Conservation (phyloP, 92 coral and sea anemone genomes). For the Phenganax stokvisi region DNA sequence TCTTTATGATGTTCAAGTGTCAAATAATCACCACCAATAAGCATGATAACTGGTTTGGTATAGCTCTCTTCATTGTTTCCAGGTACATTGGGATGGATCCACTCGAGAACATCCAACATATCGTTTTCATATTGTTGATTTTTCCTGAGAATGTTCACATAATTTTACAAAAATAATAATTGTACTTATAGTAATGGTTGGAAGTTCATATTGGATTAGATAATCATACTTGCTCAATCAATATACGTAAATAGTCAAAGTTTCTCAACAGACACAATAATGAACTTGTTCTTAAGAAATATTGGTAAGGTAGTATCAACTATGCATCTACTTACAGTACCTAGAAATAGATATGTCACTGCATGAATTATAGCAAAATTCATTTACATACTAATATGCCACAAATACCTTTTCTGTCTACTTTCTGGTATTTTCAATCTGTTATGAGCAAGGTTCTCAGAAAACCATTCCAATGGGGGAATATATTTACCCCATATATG, state of each 20-base stretch:
- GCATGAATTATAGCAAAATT: too few species aligned
- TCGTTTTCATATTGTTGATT: slow-evolving; percentile 59
- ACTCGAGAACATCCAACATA: slow-evolving; percentile 50
- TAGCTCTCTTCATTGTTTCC: slow-evolving; percentile 33
- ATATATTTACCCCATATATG: slow-evolving; percentile 48
- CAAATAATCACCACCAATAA: slow-evolving; percentile 58
- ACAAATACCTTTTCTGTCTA: slow-evolving; percentile 50
- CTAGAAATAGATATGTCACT: too few species aligned
- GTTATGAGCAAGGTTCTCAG: slow-evolving; percentile 42
- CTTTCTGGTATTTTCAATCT: slow-evolving; percentile 42
- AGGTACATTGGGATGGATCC: slow-evolving; percentile 52
- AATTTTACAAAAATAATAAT: background rate
- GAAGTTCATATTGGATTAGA: too few species aligned
- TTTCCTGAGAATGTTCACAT: slow-evolving; percentile 48
- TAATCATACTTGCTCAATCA: too few species aligned
- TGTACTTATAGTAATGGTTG: background rate
- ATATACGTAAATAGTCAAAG: too few species aligned
- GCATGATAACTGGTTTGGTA: slow-evolving; percentile 40
- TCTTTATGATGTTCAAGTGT: slow-evolving; percentile 48
- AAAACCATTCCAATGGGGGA: slow-evolving; percentile 44
- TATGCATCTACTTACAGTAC: too few species aligned
- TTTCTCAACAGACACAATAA: too few species aligned
- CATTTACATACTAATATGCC: too few species aligned
- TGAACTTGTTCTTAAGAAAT: too few species aligned
- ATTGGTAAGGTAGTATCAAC: too few species aligned